A percentile compares a stretch with the other conserved stretches of the same genome.
Conservation (phyloP, 2,113 vertebrate species). For the Nyctereutes procyonoides region DNA sequence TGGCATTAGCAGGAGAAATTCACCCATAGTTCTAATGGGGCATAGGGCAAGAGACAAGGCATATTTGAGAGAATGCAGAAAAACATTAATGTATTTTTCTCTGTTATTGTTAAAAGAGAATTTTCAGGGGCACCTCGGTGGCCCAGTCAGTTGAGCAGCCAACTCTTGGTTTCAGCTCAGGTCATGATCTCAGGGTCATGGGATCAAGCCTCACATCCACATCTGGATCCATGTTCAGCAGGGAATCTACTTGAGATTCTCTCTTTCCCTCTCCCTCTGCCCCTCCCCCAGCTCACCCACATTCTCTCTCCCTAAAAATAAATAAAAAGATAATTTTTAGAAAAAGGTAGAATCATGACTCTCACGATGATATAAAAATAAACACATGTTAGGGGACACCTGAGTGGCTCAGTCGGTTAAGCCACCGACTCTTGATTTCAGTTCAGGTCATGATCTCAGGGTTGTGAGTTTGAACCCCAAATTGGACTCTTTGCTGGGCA, state of each 20-base stretch:
- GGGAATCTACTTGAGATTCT: background rate
- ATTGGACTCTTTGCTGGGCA: background rate
- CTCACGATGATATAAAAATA: slow-evolving; percentile 6
- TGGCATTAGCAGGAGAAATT: slow-evolving; percentile 52
- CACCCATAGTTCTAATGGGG: slow-evolving; percentile 37
- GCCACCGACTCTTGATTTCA: background rate
- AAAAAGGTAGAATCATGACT: background rate
- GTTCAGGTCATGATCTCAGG: background rate
- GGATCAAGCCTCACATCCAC: background rate
- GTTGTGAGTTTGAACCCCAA: background rate
- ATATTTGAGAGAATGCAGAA: slow-evolving; percentile 55
- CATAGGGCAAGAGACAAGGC: slow-evolving; percentile 12
- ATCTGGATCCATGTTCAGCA: background rate
- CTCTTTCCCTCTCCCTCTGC: background rate
- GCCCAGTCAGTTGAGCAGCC: background rate
- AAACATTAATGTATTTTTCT: slow-evolving; percentile 44
- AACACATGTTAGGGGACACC: background rate
- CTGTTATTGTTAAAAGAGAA: slow-evolving; percentile 60
- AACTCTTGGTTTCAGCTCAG: background rate
- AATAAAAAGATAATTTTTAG: slow-evolving; percentile 55
- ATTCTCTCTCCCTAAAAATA: background rate
- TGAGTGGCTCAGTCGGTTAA: background rate
- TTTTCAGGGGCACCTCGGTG: background rate
- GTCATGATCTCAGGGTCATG: background rate
- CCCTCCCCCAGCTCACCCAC: background rate